Conservation (phyloP, 2,888 invertebrate genomes). For the Orchesella flavescens region DNA sequence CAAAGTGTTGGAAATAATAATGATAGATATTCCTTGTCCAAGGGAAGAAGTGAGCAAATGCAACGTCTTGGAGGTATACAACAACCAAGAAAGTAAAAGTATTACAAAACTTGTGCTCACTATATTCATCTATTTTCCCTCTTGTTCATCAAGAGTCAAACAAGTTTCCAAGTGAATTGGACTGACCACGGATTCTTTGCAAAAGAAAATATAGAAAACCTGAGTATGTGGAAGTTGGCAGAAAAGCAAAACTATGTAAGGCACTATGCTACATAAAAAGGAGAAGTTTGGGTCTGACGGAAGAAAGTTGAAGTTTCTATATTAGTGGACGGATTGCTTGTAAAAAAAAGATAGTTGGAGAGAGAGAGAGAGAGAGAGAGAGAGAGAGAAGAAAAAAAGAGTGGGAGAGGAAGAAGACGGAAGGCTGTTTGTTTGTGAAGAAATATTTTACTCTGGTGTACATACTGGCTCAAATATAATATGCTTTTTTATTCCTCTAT, state of each 20-base stretch:
- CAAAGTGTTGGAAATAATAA: background rate
- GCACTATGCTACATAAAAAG: conserved; percentile 2
- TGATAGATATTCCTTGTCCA: conserved; percentile 11
- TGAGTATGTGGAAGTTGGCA: conserved; percentile 38
- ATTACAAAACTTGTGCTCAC: background rate
- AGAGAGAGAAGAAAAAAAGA: no score
- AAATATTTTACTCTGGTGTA: no score
- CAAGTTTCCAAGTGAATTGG: conserved; percentile 29
- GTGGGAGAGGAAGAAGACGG: conserved; percentile 38
- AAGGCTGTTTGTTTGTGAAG: conserved; percentile 40
- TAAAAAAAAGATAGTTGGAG: background rate
- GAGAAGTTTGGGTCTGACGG: conserved; percentile 21
- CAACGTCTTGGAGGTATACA: background rate
- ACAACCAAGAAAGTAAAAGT: background rate
- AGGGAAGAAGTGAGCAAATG: background rate
- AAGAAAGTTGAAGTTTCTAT: conserved; percentile 34
- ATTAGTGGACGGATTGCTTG: conserved; percentile 12
- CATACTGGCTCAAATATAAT: no score
- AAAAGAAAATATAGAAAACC: background rate
- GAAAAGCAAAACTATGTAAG: conserved; percentile 45
- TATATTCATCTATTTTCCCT: background rate
- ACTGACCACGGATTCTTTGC: conserved; percentile 38
- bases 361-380: background rate
- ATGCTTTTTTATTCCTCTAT: no score
- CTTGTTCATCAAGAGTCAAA: conserved; percentile 38